Conservation (phyloP, 2,888 invertebrate species). For the Brachyopa scutellaris region DNA sequence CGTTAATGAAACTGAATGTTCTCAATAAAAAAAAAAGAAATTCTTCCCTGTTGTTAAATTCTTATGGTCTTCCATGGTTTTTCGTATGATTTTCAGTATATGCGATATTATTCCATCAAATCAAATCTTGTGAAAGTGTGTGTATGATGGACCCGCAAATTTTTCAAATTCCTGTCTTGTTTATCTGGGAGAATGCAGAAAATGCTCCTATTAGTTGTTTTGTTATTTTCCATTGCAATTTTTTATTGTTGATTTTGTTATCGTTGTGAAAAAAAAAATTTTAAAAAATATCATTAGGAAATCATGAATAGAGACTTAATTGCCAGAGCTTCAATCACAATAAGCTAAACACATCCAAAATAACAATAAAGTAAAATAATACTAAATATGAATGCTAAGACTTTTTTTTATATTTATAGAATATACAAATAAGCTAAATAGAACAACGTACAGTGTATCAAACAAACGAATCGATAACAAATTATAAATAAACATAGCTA, state of each 20-base stretch:
- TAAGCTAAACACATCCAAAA: constrained; percentile 41
- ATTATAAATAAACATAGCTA: constrained; percentile 47
- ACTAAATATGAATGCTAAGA: constrained; percentile 66
- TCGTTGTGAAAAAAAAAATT: background rate
- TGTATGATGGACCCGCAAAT: no score
- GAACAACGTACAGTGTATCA: constrained; percentile 35
- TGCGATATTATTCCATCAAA: no score
- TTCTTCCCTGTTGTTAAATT: no score
- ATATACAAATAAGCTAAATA: constrained; percentile 26
- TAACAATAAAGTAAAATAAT: constrained; percentile 44
- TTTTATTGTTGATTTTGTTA: background rate
- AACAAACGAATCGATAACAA: constrained; percentile 32
- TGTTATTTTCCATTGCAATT: background rate
- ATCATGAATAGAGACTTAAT: constrained; percentile 43
- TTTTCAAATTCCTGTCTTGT: no score
- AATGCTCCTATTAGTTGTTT: no score
- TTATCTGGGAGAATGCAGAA: no score
- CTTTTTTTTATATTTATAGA: constrained; percentile 53
- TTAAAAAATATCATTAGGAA: constrained; percentile 26
- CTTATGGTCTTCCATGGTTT: no score
- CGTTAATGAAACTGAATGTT: no score
- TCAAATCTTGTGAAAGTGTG: no score
- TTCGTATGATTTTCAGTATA: no score
- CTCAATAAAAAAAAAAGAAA: no score
- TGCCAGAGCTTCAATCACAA: constrained; percentile 63